Conservation (phyloP, 30 jellyfish, hydroid and myxozoan genomes). For the Aurelia aurita region DNA sequence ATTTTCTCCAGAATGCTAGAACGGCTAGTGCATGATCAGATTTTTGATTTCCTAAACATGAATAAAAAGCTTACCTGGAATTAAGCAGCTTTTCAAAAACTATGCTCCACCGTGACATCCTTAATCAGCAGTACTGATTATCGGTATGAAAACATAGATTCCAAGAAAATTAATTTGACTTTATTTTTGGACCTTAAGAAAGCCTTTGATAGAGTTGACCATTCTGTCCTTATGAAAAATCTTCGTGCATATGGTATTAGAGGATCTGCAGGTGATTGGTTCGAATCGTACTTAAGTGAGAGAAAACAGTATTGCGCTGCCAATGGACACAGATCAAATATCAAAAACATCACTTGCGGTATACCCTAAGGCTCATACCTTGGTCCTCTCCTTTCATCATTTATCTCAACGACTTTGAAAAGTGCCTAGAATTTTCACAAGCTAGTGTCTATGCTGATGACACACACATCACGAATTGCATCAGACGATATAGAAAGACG, state of each 20-base stretch:
- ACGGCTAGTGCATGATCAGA: slow-evolving; percentile 52
- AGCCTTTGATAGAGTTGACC: slow-evolving; percentile 37
- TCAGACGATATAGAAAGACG: neutral
- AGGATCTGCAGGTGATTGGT: slow-evolving; percentile 17
- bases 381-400: slow-evolving; percentile 33
- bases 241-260: slow-evolving; percentile 31
- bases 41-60: slow-evolving; percentile 21
- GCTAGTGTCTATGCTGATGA: too few species aligned
- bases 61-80: slow-evolving; percentile 11
- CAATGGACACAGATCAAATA: too few species aligned
- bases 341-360: too few species aligned
- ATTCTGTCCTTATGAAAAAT: slow-evolving; percentile 8
- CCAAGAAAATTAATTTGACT: too few species aligned
- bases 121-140: too few species aligned
- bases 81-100: slow-evolving; percentile 65
- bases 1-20: slow-evolving; percentile 45
- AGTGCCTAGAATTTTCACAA: too few species aligned
- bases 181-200: slow-evolving; percentile 58
- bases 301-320: too few species aligned
- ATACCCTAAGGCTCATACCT: slow-evolving; percentile 17
- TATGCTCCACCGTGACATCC: slow-evolving; percentile 39
- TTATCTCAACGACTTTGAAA: too few species aligned
- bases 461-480: too few species aligned
- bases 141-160: too few species aligned
- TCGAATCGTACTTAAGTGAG: too few species aligned